Conservation (phyloP, 2,888 invertebrate genomes). For the Reticulitermes lucifugus region DNA sequence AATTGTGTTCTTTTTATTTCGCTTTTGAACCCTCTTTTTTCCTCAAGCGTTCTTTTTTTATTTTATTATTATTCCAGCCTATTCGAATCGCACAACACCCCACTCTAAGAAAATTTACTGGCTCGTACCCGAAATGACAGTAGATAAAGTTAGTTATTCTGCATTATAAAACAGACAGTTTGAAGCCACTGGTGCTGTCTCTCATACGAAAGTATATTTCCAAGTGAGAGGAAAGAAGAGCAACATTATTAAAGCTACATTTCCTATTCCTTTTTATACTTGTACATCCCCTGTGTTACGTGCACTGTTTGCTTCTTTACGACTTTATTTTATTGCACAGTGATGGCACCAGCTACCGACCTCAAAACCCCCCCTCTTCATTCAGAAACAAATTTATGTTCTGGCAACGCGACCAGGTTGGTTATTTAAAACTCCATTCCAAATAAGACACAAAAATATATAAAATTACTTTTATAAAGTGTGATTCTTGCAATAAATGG, state of each 20-base stretch:
- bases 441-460: background rate
- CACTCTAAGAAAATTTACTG: too few species aligned
- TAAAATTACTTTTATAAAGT: background rate
- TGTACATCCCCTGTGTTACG: background rate
- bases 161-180: background rate
- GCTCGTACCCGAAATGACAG: too few species aligned
- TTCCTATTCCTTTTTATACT: constrained; percentile 12
- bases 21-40: too few species aligned
- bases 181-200: background rate
- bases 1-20: too few species aligned
- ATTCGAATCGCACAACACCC: too few species aligned
- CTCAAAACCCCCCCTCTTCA: background rate
- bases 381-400: background rate
- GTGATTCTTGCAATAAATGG: background rate
- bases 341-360: background rate
- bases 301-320: constrained; percentile 9
- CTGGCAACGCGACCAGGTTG: background rate
- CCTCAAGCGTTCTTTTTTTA: too few species aligned
- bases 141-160: background rate
- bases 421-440: background rate
- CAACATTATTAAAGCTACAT: constrained; percentile 28
- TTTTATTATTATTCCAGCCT: too few species aligned
- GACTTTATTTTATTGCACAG: constrained; percentile 4
- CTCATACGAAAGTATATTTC: background rate
- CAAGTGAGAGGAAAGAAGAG: background rate